Evolutionary conservation across 2,797 vertebrate species (phyloP).

Genomic region (Florisuga fusca): DNA sequence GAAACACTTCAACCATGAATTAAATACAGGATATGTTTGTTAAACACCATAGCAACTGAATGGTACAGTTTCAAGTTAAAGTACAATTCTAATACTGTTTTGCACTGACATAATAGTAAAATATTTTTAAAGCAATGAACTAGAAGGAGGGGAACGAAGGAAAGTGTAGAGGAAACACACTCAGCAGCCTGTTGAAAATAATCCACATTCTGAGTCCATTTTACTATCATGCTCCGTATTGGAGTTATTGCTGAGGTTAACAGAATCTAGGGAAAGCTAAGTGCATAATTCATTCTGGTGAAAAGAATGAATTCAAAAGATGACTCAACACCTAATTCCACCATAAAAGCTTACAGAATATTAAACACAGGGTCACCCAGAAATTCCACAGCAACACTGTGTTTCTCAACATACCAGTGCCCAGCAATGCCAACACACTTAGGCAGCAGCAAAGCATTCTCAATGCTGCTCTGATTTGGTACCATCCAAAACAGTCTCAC

Average conservation of each 20-base stretch:
- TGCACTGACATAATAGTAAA: not conserved
- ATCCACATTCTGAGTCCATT: not conserved
- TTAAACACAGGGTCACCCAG: not conserved
- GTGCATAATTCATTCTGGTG: not conserved
- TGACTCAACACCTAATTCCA: not conserved
- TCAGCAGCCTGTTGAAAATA: not conserved
- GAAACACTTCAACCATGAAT: not conserved
- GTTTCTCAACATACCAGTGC: not conserved
- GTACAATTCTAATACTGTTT: not conserved
- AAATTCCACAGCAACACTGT: not conserved
- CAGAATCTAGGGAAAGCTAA: not conserved
- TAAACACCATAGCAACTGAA: not conserved
- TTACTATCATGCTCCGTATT: not conserved
- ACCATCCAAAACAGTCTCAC: accelerated
- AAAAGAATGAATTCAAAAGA: no score
- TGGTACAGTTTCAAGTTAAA: not conserved
- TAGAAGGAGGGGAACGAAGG: not conserved
- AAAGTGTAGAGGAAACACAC: not conserved
- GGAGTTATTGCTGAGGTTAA: not conserved
- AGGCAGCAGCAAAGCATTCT: not conserved
- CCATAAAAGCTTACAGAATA: not conserved
- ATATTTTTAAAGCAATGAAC: not conserved
- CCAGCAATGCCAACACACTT: not conserved
- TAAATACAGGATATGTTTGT: not conserved
- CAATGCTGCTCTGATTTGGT: not conserved